Base-by-base conservation (phyloP, 2,797 vertebrate genomes). In the Sternotherus odoratus region DNA sequence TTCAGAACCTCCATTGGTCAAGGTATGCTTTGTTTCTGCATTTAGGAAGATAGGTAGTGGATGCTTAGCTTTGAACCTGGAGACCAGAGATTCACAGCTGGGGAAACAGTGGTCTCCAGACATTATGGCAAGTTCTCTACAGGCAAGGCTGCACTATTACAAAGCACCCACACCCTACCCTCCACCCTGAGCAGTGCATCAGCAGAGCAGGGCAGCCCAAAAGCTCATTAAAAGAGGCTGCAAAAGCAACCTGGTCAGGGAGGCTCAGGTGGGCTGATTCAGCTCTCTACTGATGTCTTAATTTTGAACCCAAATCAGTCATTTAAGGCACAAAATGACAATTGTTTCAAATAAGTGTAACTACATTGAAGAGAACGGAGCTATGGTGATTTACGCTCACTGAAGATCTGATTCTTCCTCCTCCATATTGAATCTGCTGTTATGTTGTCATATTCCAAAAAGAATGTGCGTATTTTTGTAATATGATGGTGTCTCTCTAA, bases 391-490 rank as follows among this genome's bases (percentile, higher is more conserved):
- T 30, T 30, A 23, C 8, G 10, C 79, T 88, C 79, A 43, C 77
- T 49, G 60, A 60, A 83, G 82, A 88, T 77, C 77, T 79, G 69
- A 75, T 94, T 82, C 79, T 90, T 83, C 1, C 33, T 91, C 81
- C 74, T 91, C 85, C 60, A 83, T 66, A 77, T 60, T 33, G 56
- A 57, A 30, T 57, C 57, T 12, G 2, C 57, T 16, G 0, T 79
- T 88, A 36, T 82, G 94, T 83, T 93, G 82, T 82, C 69, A 43
- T 57, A 77, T 60, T 78, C 79, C 39, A 72, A 46, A 91, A 69
- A 12, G 30, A 5, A 1, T 0, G 2, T 30, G 56, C 0, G 0
- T 87, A 78, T 87, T 93, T 93, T 77, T 78, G 53, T 72, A 15
- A 23, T 0, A 0, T 51, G 33, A 50, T 66, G 26, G 23, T 39